phyloP scores from a whole-genome alignment of 2,888 invertebrate species.

The Thalpophila matura region DNA sequence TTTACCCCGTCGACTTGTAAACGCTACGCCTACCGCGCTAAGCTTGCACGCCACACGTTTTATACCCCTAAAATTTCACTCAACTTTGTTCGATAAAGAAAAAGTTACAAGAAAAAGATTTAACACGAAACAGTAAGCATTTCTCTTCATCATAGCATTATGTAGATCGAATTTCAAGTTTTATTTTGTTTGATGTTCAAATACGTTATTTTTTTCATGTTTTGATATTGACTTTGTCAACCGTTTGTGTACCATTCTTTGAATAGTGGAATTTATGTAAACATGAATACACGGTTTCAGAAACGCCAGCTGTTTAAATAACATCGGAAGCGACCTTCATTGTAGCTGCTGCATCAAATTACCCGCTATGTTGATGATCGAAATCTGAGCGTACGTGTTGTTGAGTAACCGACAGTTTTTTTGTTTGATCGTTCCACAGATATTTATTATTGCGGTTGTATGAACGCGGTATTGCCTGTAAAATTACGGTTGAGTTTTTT shows the following conservation, averaged over 20 bases:
- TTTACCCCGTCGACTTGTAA: slow-evolving; percentile 82
- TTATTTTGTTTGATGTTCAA: slow-evolving; percentile 51
- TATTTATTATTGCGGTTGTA: slow-evolving; percentile 64
- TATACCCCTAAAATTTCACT: slow-evolving; percentile 76
- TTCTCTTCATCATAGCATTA: slow-evolving; percentile 54
- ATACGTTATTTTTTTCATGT: slow-evolving; percentile 34
- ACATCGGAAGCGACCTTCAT: slow-evolving; percentile 78
- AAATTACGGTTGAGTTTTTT: slow-evolving; percentile 57
- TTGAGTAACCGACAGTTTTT: slow-evolving; percentile 73
- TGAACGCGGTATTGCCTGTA: slow-evolving; percentile 62
- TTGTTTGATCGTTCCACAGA: slow-evolving; percentile 70
- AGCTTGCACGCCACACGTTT: slow-evolving; percentile 76
- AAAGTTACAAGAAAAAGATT: slow-evolving; percentile 68
- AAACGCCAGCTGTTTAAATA: slow-evolving; percentile 77
- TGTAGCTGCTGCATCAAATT: slow-evolving; percentile 79
- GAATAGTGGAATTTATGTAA: slow-evolving; percentile 56
- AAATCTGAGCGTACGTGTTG: slow-evolving; percentile 74
- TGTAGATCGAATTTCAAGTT: slow-evolving; percentile 60
- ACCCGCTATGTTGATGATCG: slow-evolving; percentile 73
- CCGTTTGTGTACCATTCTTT: slow-evolving; percentile 37
- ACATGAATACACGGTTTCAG: slow-evolving; percentile 66
- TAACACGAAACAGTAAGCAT: slow-evolving; percentile 66
- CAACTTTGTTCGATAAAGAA: slow-evolving; percentile 76
- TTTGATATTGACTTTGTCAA: slow-evolving; percentile 39
- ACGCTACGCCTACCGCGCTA: slow-evolving; percentile 76